Evolutionary conservation across 1,140 invertebrate genomes (phyloP), one percentile per base, ranked within the genome.

Genomic region (Tetragnatha versicolor): DNA sequence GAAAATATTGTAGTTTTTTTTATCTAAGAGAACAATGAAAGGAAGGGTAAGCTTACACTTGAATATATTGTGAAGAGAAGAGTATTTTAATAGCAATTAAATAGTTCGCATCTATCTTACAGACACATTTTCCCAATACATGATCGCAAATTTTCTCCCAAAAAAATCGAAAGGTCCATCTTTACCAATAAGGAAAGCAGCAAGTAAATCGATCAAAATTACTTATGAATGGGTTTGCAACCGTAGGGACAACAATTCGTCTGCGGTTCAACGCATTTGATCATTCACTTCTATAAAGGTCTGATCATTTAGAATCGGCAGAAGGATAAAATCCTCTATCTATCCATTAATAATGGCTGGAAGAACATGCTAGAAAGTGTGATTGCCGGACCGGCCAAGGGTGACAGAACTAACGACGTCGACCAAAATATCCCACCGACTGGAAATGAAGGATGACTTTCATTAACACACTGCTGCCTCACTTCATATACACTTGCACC

Each of bases 361-460:
- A 29, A 51, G 42, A 75, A 63, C 33, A 75, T 75, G 42, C 51
- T 63, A 75, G 58, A 75, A 75, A 75, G 49, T 75, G 58, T 75
- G 72, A 75, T 75, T 75, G 55, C 72, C 53, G 51, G 51, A 51
- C 58, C 72, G 72, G 51, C 72, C 72, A 75, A 75, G 55, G 72
- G 72, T 75, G 58, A 61, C 72, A 75, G 42, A 75, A 75, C 72
- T 75, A 75, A 75, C 72, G 72, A 63, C 72, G 37, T 49, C 39
- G 72, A 27, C 58, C 72, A 63, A 61, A 75, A 75, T 63, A 63
- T 35, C 53, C 60, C 39, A 33, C 31, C 58, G 60, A 49, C 55
- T 75, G 72, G 55, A 63, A 75, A 75, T 75, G 72, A 75, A 25
- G 55, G 58, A 75, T 63, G 42, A 14, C 42, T 75, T 63, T 75